Percentiles rank a stretch among this genome's conserved stretches.
These are phyloP conservation scores for Nephrocerus scutellatus DNA, from an alignment of 2,888 invertebrate species.

Conservation along the genomic window DNA sequence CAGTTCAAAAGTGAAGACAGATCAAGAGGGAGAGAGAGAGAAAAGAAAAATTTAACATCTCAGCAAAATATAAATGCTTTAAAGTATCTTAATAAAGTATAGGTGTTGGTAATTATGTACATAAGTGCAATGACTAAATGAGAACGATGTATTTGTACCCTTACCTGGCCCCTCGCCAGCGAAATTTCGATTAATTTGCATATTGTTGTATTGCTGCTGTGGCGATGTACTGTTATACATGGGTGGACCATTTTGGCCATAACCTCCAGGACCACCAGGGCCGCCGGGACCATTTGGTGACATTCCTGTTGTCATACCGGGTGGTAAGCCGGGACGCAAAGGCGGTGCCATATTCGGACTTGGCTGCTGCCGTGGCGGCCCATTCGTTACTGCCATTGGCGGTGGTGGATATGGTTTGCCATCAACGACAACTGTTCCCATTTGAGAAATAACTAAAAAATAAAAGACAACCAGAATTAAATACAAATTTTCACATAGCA, in stretches of 20 bases:
- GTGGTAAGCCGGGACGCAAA: slow-evolving; percentile 41
- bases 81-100: slow-evolving; percentile 3
- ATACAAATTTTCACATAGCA: slow-evolving; percentile 2
- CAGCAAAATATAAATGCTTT: neutral
- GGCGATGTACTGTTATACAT: slow-evolving; percentile 41
- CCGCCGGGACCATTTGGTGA: slow-evolving; percentile 39
- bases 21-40: neutral
- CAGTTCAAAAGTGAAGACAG: too few relatives aligned
- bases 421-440: slow-evolving; percentile 77
- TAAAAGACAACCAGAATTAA: slow-evolving; percentile 6
- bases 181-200: slow-evolving; percentile 43
- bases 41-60: too few relatives aligned
- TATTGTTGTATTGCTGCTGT: slow-evolving; percentile 41
- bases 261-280: slow-evolving; percentile 28
- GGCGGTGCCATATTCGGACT: slow-evolving; percentile 48
- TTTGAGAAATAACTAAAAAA: slow-evolving; percentile 61
- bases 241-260: slow-evolving; percentile 42
- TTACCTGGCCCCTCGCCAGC: slow-evolving; percentile 44
- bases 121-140: slow-evolving; percentile 8
- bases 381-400: slow-evolving; percentile 46
- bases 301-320: slow-evolving; percentile 41
- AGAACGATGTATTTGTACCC: slow-evolving; percentile 27
- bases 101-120: neutral
- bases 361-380: slow-evolving; percentile 44
- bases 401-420: slow-evolving; percentile 66